Evolutionary conservation across 2,888 invertebrate genomes (phyloP).

Genomic region (Aleiodes testaceus): DNA sequence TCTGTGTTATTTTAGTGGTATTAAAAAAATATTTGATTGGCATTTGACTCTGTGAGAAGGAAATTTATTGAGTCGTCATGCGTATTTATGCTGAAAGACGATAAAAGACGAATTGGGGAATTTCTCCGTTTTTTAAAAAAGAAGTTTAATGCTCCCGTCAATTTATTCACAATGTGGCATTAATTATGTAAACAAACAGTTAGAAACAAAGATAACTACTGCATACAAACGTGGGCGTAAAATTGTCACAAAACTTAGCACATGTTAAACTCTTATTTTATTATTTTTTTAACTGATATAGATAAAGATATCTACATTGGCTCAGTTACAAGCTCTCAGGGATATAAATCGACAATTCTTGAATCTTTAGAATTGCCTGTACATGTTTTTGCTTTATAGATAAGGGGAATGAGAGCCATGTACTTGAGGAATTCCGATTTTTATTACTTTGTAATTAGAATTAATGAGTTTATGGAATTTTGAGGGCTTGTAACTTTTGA

Average conservation of each 20-base stretch:
- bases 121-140: background rate
- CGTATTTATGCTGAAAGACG: constrained; percentile 3
- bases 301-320: constrained; percentile 30
- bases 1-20: background rate
- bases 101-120: constrained; percentile 19
- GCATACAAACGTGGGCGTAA: background rate
- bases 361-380: background rate
- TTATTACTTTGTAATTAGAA: too few species aligned
- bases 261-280: background rate
- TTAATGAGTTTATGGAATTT: too few species aligned
- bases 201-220: constrained; percentile 13
- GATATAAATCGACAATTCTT: background rate
- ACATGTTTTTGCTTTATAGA: too few species aligned
- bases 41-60: constrained; percentile 12
- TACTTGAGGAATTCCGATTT: too few species aligned
- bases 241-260: constrained; percentile 24
- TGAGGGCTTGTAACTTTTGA: background rate
- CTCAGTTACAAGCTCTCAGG: constrained; percentile 18
- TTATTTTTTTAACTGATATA: background rate
- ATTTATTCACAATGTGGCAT: constrained; percentile 2
- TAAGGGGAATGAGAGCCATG: too few species aligned
- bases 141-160: background rate
- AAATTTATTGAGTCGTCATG: constrained; percentile 24
- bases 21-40: constrained; percentile 40
- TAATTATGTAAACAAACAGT: constrained; percentile 28